Base-by-base conservation (phyloP, 1,140 invertebrate genomes). In the Lepidurus packardi region DNA sequence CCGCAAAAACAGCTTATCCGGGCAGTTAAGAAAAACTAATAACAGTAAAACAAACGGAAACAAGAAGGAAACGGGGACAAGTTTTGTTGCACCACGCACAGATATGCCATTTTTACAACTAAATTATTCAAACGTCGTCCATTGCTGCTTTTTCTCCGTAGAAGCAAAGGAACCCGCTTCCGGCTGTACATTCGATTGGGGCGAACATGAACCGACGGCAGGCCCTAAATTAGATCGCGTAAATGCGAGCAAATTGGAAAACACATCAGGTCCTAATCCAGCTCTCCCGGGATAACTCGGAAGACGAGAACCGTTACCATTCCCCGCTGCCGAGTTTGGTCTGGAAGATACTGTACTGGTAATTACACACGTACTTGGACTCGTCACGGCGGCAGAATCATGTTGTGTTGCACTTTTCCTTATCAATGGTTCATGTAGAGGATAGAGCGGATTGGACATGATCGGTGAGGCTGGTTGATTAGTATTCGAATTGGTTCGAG, bases 171-270 rank as follows among this genome's bases (percentile, higher is more conserved):
- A 21, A 13, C 7, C 21, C 8, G 16, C 16, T 11, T 65, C 53
- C 6, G 53, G 21, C 21, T 65, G 53, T 13, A 65, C 53, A 21
- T 65, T 65, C 8, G 53, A 65, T 21, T 65, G 53, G n/a, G 53
- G 16, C 10, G 45, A 47, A 24, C 65, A 24, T 47, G n/a, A 21
- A 21, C 41, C 65, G 34, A 78, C 43, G 21, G 73, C 34, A 10
- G 78, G 78, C 21, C 78, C 78, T 75, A 78, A 41, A 44, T 78
- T 78, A 16, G 78, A 74, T 21, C 78, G 73, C 24, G 78, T 78
- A 25, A 78, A 78, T n/a, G 78, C 78, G 1, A 78, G 45, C n/a
- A 78, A 47, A 25, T 74, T 78, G 25, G 65, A 45, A 42, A 78
- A 78, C 11, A 74, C 73, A 45, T 78, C 78, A 21, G 73, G 44